Base-by-base conservation (phyloP, 1,140 invertebrate species). In the Bradynema listronoti region DNA sequence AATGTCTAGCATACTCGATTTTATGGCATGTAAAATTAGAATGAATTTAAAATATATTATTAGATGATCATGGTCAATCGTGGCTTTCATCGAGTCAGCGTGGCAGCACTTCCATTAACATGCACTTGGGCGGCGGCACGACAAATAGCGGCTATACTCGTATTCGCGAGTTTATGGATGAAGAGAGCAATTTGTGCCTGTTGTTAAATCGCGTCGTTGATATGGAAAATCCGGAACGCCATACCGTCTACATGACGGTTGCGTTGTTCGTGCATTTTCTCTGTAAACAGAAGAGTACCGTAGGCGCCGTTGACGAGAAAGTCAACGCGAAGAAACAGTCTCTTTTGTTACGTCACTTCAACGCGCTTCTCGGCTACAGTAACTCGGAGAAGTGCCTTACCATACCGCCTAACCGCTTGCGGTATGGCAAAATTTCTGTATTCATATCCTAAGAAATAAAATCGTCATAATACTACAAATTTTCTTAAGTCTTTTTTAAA, bases 251-350 rank as follows among this genome's bases (percentile, higher is more conserved):
- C 80, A 82, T 95, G 19, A 80, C 96, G n/a, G 86, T 96, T 1
- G 91, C 93, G 74, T 83, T 98, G 5, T 83, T 98, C 1, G 93
- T 97, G 87, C 92, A 94, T 81, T 87, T 87, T 79, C 78, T 71
- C 24, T 60, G 33, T 14, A 68, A 56, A 46, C 64, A 74, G 53
- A 58, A 60, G 14, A 43, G 34, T n/a, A n/a, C n/a, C n/a, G n/a
- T n/a, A n/a, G 70, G 29, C 47, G 41, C 49, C 34, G 45, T 25
- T 56, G 90, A 92, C 69, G 89, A 91, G 65, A 92, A 91, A 78
- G 80, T 84, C 2, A 78, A 85, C 16, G 78, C 79, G 2, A 88
- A 86, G 79, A 86, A 85, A 0, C 78, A 78, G 41, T 73, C 73
- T 57, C 53, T 74, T 2, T 24, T 50, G 5, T 27, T 50, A 16